A percentile compares a stretch with the other conserved stretches of the same genome.
Evolutionary conservation across 2,888 invertebrate genomes (phyloP).

Genomic region (Sicus ferrugineus): DNA sequence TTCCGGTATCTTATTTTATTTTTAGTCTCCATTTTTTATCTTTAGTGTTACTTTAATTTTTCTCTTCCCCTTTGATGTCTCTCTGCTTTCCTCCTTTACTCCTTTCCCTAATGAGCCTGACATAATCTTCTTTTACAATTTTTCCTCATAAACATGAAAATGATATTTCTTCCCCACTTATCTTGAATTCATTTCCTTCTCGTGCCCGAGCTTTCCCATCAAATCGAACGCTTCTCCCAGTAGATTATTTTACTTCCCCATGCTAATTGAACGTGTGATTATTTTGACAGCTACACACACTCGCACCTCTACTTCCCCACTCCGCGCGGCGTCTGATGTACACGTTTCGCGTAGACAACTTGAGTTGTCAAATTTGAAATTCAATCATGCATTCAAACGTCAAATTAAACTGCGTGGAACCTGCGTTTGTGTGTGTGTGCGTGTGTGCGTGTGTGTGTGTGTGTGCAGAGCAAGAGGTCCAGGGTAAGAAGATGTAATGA

Average conservation of each 20-base stretch:
- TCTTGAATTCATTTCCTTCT: too few relatives aligned
- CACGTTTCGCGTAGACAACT: slow-evolving; percentile 19
- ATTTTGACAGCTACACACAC: slow-evolving; percentile 52
- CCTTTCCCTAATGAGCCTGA: too few relatives aligned
- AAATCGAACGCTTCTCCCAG: too few relatives aligned
- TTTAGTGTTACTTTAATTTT: too few relatives aligned
- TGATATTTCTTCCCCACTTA: too few relatives aligned
- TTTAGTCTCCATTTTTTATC: too few relatives aligned
- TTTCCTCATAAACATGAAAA: too few relatives aligned
- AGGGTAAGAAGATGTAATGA: not conserved
- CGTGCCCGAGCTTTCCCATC: too few relatives aligned
- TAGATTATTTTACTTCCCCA: slow-evolving; percentile 38
- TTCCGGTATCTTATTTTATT: too few relatives aligned
- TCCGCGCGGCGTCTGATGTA: slow-evolving; percentile 25
- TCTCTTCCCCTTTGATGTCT: too few relatives aligned
- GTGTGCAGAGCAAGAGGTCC: not conserved
- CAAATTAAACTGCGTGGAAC: slow-evolving; percentile 48
- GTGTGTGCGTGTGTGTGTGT: not conserved
- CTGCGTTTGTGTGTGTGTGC: not conserved
- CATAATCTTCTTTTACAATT: too few relatives aligned
- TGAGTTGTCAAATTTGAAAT: slow-evolving; percentile 52
- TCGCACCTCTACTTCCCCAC: not conserved
- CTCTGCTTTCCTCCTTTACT: too few relatives aligned
- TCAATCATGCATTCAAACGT: slow-evolving; percentile 59
- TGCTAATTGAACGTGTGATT: slow-evolving; percentile 59